phyloP scores from a whole-genome alignment of 2,888 invertebrate genomes.

The Drosophila pegasa region DNA sequence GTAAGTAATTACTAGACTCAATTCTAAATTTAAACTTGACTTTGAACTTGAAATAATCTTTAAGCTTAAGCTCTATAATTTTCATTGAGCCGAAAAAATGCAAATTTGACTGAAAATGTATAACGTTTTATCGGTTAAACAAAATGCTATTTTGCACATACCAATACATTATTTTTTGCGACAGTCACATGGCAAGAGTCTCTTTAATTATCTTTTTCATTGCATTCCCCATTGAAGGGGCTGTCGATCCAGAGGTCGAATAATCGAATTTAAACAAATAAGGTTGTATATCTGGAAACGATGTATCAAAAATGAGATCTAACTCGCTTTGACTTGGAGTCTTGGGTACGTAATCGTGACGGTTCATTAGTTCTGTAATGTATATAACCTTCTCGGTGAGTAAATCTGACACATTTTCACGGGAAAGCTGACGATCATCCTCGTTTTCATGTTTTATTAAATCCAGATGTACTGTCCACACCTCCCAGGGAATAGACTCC shows the following conservation, averaged over 20 bases:
- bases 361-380: conserved; percentile 97
- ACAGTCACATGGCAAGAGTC: conserved; percentile 90
- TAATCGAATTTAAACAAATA: conserved; percentile 97
- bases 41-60: too few species aligned
- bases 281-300: conserved; percentile 97
- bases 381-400: conserved; percentile 97
- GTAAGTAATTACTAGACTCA: too few species aligned
- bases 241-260: conserved; percentile 91
- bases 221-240: conserved; percentile 93
- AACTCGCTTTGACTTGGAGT: conserved; percentile 97
- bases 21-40: too few species aligned
- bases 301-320: conserved; percentile 97
- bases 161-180: background rate
- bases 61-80: background rate
- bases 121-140: background rate
- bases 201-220: conserved; percentile 95
- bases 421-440: conserved; percentile 93
- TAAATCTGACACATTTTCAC: conserved; percentile 94
- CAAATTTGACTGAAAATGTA: background rate
- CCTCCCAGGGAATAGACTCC: conserved; percentile 98
- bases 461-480: conserved; percentile 97
- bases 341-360: conserved; percentile 98
- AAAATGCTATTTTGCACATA: background rate
- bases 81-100: background rate
- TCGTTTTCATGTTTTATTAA: conserved; percentile 94